Evolutionary conservation across 2,888 invertebrate species (phyloP).

Genomic region (Suillia variegata): DNA sequence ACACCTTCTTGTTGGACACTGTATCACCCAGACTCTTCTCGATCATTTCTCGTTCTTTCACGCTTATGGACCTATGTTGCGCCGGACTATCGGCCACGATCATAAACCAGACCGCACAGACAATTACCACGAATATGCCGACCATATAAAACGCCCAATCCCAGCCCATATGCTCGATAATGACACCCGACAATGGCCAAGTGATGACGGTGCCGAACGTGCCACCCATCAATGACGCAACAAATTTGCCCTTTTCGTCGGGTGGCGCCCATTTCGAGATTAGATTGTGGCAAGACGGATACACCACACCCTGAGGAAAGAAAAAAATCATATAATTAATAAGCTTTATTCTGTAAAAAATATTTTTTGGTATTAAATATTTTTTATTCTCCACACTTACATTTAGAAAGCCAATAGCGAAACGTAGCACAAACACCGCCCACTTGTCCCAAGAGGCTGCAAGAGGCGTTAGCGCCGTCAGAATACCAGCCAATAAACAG

Average conservation of each 20-base stretch:
- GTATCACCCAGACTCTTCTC: conserved; percentile 66
- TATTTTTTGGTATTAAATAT: not conserved
- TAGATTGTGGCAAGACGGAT: conserved; percentile 61
- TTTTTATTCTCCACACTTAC: conserved; percentile 61
- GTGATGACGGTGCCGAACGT: conserved; percentile 73
- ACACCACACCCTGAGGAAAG: conserved; percentile 43
- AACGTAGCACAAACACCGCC: conserved; percentile 66
- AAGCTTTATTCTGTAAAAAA: not conserved
- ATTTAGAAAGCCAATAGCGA: conserved; percentile 68
- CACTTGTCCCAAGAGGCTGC: conserved; percentile 66
- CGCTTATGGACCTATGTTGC: conserved; percentile 68
- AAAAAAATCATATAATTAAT: not conserved
- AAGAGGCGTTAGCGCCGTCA: conserved; percentile 68
- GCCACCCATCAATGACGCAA: conserved; percentile 75
- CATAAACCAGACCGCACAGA: conserved; percentile 68
- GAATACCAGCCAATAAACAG: conserved; percentile 59
- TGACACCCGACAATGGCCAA: conserved; percentile 70
- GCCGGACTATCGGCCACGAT: conserved; percentile 70
- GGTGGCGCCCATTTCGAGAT: conserved; percentile 78
- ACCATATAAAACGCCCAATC: conserved; percentile 72
- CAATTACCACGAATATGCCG: conserved; percentile 64
- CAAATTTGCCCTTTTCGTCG: conserved; percentile 74
- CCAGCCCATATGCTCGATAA: conserved; percentile 71
- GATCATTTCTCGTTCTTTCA: conserved; percentile 70
- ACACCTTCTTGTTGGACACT: conserved; percentile 66